Conservation (phyloP, 1,140 invertebrate species). For the Maniola jurtina region DNA sequence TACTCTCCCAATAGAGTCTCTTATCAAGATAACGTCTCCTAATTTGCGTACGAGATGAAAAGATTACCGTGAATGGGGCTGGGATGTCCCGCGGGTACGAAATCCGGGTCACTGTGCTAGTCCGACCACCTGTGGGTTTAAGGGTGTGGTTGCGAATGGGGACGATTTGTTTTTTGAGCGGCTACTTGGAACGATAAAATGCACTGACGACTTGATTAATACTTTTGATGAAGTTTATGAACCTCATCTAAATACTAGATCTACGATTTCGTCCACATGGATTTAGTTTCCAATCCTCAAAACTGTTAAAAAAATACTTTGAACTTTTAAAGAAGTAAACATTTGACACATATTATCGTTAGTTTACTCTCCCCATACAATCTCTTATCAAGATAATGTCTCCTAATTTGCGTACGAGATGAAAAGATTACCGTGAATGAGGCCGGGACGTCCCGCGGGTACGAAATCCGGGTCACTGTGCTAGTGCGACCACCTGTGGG, state of each 20-base stretch:
- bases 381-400: constrained; percentile 48
- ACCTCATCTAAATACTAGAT: no score
- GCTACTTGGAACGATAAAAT: constrained; percentile 28
- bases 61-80: constrained; percentile 33
- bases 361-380: neutral
- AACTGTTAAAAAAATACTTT: neutral
- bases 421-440: constrained; percentile 38
- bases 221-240: neutral
- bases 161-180: constrained; percentile 21
- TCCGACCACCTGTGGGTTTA: constrained; percentile 52
- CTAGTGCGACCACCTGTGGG: constrained; percentile 56
- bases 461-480: constrained; percentile 58
- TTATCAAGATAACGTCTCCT: constrained; percentile 27
- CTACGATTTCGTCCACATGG: no score
- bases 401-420: constrained; percentile 47
- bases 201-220: neutral
- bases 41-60: constrained; percentile 42
- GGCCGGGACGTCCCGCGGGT: constrained; percentile 46
- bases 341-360: constrained; percentile 11
- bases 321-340: neutral
- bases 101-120: constrained; percentile 61
- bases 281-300: no score
- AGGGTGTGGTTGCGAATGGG: constrained; percentile 13
- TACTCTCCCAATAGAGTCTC: no score
- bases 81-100: constrained; percentile 48